Conservation (phyloP, 1,140 invertebrate genomes). For the Argopecten irradians region DNA sequence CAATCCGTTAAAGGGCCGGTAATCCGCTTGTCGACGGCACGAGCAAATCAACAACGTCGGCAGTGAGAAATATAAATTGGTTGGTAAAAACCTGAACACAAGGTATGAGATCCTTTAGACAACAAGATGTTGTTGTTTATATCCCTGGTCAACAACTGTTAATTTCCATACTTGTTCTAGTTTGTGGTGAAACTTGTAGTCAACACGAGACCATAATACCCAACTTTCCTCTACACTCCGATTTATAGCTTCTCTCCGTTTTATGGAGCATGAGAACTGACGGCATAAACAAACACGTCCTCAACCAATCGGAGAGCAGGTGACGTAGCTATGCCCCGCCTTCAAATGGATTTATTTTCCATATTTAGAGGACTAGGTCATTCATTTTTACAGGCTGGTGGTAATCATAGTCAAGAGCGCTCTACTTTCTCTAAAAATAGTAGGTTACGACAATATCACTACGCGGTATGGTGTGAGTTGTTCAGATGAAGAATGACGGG, state of each 20-base stretch:
- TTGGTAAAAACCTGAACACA: not conserved
- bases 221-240: not conserved
- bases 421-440: slow-evolving; percentile 23
- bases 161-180: not conserved
- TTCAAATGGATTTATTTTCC: not conserved
- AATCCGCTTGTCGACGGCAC: slow-evolving; percentile 6
- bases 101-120: not conserved
- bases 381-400: not conserved
- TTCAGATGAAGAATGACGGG: not conserved
- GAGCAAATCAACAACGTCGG: not conserved
- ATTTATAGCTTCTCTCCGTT: not conserved
- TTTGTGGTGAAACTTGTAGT: not conserved
- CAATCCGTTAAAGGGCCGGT: slow-evolving; percentile 14
- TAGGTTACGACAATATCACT: slow-evolving; percentile 10
- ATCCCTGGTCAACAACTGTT: not conserved
- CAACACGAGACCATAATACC: not conserved
- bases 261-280: slow-evolving; percentile 21
- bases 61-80: not conserved
- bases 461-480: not conserved
- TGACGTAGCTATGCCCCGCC: slow-evolving; percentile 13
- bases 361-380: slow-evolving; percentile 21
- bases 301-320: not conserved
- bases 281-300: not conserved
- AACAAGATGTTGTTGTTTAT: not conserved
- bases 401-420: slow-evolving; percentile 5